Conservation (phyloP, 2,113 vertebrate species). For the Polyodon spathula region DNA sequence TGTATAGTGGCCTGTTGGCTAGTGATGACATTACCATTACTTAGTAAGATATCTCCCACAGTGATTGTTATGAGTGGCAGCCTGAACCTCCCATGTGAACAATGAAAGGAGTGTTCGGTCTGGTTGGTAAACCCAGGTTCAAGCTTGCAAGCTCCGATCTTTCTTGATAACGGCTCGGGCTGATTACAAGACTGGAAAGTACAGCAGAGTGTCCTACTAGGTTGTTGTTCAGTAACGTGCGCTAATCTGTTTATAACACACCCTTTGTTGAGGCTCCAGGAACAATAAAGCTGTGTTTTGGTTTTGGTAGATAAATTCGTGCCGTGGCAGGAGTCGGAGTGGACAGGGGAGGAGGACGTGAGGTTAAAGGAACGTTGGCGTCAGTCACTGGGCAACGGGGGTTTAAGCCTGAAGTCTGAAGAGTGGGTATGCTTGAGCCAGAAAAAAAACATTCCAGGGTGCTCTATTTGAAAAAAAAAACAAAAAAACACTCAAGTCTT, state of each 20-base stretch:
- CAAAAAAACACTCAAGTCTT: constrained; percentile 2
- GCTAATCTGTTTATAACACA: constrained; percentile 23
- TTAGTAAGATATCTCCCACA: too few relatives aligned
- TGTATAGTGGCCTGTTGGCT: too few relatives aligned
- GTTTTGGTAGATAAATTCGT: constrained; percentile 89
- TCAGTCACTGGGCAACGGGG: constrained; percentile 21
- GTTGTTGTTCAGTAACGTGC: constrained; percentile 4
- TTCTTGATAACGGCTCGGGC: too few relatives aligned
- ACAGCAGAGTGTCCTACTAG: neutral
- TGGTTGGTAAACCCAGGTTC: too few relatives aligned
- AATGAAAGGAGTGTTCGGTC: too few relatives aligned
- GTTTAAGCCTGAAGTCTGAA: constrained; percentile 37
- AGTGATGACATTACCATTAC: too few relatives aligned
- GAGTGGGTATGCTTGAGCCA: constrained; percentile 35
- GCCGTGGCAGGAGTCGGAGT: constrained; percentile 74
- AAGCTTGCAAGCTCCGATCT: too few relatives aligned
- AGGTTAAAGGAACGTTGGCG: constrained; percentile 24
- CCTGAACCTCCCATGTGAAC: too few relatives aligned
- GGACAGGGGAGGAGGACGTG: constrained; percentile 61
- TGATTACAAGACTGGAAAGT: neutral
- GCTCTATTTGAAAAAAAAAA: constrained; percentile 16
- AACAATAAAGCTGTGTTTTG: constrained; percentile 76
- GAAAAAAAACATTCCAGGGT: constrained; percentile 23
- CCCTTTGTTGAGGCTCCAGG: constrained; percentile 22
- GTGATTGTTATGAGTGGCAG: too few relatives aligned